Evolutionary conservation across 2,797 vertebrate species (phyloP).

Genomic region (Bradypus variegatus): DNA sequence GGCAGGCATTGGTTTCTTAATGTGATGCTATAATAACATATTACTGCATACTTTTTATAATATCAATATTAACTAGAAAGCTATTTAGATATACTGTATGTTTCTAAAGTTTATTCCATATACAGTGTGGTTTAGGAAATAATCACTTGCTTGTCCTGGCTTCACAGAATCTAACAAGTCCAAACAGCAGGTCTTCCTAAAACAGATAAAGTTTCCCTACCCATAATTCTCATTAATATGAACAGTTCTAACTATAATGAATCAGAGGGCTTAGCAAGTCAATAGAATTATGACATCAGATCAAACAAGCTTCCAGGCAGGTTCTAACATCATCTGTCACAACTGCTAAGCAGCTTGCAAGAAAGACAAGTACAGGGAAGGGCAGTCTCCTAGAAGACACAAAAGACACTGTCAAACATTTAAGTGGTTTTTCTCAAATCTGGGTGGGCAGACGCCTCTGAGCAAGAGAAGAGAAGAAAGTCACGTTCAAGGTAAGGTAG

Average conservation of each 20-base stretch:
- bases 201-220: slow-evolving; percentile 1
- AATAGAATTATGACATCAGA: slow-evolving; percentile 36
- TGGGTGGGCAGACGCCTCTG: not conserved
- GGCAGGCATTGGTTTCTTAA: not conserved
- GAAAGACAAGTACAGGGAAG: not conserved
- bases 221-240: not conserved
- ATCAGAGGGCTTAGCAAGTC: not conserved
- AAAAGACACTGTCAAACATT: slow-evolving; percentile 33
- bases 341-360: slow-evolving; percentile 25
- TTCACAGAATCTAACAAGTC: not conserved
- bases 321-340: slow-evolving; percentile 38
- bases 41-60: not conserved
- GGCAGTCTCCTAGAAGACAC: not conserved
- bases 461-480: slow-evolving; percentile 34
- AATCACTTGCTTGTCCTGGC: not conserved
- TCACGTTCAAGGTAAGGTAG: not conserved
- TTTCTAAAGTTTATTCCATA: not conserved
- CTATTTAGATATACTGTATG: not conserved
- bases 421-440: not conserved
- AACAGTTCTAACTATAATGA: slow-evolving; percentile 9
- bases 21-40: not conserved
- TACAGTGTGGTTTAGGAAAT: not conserved
- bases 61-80: not conserved
- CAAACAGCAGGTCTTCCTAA: slow-evolving; percentile 42
- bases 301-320: slow-evolving; percentile 41